Percentiles rank a stretch among this genome's conserved stretches.
These are phyloP conservation scores for Dipodomys spectabilis DNA, from an alignment of 2,113 vertebrate species.

Conservation along the genomic window DNA sequence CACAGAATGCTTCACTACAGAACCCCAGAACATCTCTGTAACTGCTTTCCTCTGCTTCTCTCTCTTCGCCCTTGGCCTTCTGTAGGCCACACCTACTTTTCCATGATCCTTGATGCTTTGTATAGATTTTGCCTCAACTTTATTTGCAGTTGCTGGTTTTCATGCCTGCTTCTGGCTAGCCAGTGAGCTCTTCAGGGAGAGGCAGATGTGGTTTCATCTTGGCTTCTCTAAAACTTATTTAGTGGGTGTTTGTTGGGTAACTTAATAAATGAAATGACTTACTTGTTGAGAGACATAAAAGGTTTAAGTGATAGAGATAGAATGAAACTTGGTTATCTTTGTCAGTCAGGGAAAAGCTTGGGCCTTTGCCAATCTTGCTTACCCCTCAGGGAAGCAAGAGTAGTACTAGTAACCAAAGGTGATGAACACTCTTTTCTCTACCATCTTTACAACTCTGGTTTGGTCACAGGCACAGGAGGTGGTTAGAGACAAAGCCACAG, in stretches of 20 bases:
- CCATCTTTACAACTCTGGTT: background rate
- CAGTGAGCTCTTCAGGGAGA: background rate
- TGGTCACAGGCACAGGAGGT: background rate
- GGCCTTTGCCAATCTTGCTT: background rate
- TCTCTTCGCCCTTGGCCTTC: background rate
- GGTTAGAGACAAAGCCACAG: background rate
- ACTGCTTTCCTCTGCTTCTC: fast-evolving
- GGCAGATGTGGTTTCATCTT: background rate
- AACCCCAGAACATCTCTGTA: too few relatives aligned
- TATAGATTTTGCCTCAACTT: background rate
- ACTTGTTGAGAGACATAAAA: background rate
- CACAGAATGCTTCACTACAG: fast-evolving
- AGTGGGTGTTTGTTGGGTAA: background rate
- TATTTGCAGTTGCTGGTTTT: fast-evolving
- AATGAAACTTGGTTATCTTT: background rate
- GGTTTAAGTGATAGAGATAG: background rate
- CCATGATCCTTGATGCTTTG: background rate
- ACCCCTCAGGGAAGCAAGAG: background rate
- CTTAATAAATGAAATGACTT: background rate
- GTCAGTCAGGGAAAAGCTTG: background rate
- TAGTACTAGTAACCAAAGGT: background rate
- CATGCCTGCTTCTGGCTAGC: background rate
- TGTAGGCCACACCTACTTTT: background rate
- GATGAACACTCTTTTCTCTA: background rate
- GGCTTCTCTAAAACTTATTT: background rate